Evolutionary conservation across 2,888 invertebrate species (phyloP).

Genomic region (Trachelus tabidus): DNA sequence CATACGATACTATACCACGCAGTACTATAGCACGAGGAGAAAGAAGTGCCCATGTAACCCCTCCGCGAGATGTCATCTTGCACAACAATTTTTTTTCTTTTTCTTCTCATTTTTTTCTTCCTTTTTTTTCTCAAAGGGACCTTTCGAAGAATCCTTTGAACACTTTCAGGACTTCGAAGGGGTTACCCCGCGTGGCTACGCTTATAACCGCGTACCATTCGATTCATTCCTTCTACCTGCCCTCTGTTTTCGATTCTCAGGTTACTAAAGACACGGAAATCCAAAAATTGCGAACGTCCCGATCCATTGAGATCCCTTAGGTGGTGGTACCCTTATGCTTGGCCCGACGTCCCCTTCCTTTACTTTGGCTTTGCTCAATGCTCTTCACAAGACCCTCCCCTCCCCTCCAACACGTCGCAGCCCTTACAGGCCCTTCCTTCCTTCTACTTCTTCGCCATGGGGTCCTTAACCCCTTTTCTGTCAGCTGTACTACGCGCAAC

Average conservation of each 20-base stretch:
- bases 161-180: slow-evolving; percentile 12
- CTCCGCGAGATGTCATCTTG: slow-evolving; percentile 61
- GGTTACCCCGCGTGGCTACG: neutral
- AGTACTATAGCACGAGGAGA: slow-evolving; percentile 10
- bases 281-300: slow-evolving; percentile 60
- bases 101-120: slow-evolving; percentile 20
- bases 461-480: slow-evolving; percentile 64
- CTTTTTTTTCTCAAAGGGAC: slow-evolving; percentile 6
- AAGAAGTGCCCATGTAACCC: slow-evolving; percentile 30
- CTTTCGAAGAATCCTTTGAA: slow-evolving; percentile 26
- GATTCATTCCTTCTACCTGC: slow-evolving; percentile 26
- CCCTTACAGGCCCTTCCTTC: slow-evolving; percentile 32
- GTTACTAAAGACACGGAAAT: slow-evolving; percentile 64
- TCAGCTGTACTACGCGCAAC: slow-evolving; percentile 61
- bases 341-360: slow-evolving; percentile 20
- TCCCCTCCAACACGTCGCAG: slow-evolving; percentile 14
- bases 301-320: neutral
- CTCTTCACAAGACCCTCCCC: slow-evolving; percentile 18
- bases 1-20: neutral
- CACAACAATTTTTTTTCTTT: slow-evolving; percentile 53
- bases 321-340: neutral
- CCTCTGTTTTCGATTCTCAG: slow-evolving; percentile 32
- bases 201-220: neutral
- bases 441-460: slow-evolving; percentile 31
- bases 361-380: slow-evolving; percentile 16